Evolutionary conservation across 2,797 vertebrate species (phyloP), one percentile per base, ranked within the genome.

Genomic region (Tenualosa ilisha): DNA sequence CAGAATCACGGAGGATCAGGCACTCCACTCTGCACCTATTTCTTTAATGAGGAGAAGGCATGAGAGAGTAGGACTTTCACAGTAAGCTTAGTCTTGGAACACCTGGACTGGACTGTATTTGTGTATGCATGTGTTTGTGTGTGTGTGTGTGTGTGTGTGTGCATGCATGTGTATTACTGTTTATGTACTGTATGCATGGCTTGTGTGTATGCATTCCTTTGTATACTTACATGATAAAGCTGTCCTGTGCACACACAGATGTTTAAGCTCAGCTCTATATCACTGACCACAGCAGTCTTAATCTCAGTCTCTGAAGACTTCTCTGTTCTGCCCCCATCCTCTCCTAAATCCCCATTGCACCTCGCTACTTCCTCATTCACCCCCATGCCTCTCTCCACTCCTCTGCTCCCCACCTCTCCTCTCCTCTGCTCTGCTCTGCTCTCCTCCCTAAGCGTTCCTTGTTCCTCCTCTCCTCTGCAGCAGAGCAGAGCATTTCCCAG

Each of bases 201-300:
- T 53, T 51, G 50, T 51, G 54, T 56, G 54, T 5, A 22, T 56
- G 17, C 17, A 54, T 54, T 54, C 13, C 20, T 56, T 20, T 6
- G 20, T 56, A 17, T 31, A n/a, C 3, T 11, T 63, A 8, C 59
- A 24, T 63, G 59, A 24, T 24, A 6, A 24, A 24, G 8, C 3
- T 22, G 6, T 22, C 54, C n/a, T 61, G 6, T 63, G 72, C 50
- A 84, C 37, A 61, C 53, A 53, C 43, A 72, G 13, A 83, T 79
- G 40, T 46, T 15, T 83, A 50, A 9, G 40, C 37, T 46, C 72
- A 46, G 65, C 72, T 20, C 1, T 22, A 79, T 37, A 79, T 8
- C 81, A 82, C 81, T 13, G 83, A 82, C 51, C 50, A 79, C 72
- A 46, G 15, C 72, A 79, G 17, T 85, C n/a, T 50, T 40, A 46